Percentiles rank a stretch among this genome's conserved stretches.
Evolutionary conservation across 2,113 vertebrate species (phyloP).

Genomic region (Neoarius graeffei): DNA sequence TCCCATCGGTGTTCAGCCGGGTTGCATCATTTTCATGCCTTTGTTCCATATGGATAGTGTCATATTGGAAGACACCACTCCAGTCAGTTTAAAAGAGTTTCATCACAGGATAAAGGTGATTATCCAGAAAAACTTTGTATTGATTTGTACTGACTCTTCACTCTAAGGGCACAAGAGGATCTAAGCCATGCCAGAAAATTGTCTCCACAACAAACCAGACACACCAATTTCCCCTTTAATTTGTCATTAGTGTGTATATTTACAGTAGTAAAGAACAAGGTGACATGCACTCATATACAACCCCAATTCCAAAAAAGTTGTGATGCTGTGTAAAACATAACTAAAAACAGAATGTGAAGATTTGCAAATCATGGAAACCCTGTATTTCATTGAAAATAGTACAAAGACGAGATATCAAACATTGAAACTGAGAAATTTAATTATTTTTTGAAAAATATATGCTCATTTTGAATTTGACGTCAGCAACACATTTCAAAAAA

Average conservation of each 20-base stretch:
- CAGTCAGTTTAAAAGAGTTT: background rate
- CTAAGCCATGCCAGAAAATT: background rate
- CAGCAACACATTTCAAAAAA: no score
- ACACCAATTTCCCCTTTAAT: background rate
- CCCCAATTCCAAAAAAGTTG: background rate
- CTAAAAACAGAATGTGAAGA: no score
- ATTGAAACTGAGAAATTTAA: no score
- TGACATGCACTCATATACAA: background rate
- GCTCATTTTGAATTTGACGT: no score
- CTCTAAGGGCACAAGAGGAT: background rate
- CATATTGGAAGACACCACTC: background rate
- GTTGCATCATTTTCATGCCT: background rate
- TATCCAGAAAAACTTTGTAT: background rate
- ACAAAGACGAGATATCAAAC: no score
- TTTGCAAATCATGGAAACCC: no score
- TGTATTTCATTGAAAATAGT: no score
- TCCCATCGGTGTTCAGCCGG: background rate
- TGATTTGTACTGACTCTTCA: background rate
- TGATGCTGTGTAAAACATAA: no score
- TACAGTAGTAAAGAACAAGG: background rate
- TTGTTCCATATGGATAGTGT: background rate
- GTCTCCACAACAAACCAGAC: background rate
- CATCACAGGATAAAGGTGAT: background rate
- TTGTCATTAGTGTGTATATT: background rate
- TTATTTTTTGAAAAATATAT: no score